Conservation (phyloP, 2,113 vertebrate genomes). For the Lutjanus erythropterus region DNA sequence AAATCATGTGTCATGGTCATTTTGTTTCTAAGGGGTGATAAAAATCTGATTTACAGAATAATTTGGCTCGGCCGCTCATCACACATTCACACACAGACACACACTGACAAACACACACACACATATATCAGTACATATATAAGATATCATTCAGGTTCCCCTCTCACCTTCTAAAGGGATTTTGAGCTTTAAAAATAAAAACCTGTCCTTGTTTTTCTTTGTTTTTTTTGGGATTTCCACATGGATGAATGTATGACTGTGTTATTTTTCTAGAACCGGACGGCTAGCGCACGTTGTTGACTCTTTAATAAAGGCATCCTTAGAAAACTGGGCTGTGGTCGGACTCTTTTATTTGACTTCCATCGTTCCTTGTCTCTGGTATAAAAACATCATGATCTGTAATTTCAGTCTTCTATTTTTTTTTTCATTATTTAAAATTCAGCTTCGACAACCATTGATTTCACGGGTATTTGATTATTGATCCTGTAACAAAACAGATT, state of each 20-base stretch:
- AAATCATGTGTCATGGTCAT: background rate
- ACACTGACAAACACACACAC: conserved; percentile 21
- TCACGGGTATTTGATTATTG: no score
- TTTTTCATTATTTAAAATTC: no score
- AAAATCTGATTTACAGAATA: background rate
- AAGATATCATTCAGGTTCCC: conserved; percentile 73
- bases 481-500: no score
- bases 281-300: conserved; percentile 80
- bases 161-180: conserved; percentile 66
- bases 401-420: no score
- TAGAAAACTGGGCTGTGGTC: conserved; percentile 51
- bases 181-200: conserved; percentile 77
- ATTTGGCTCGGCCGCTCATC: conserved; percentile 50
- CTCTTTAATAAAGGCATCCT: conserved; percentile 84
- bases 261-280: conserved; percentile 82
- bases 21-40: background rate
- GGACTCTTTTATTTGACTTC: conserved; percentile 26
- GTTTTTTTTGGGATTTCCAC: conserved; percentile 67
- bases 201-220: conserved; percentile 57
- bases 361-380: background rate
- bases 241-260: conserved; percentile 78
- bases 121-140: background rate
- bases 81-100: conserved; percentile 35
- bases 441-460: no score
- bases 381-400: background rate